Evolutionary conservation across 2,888 invertebrate genomes (phyloP).

Genomic region (Drosophila histrio): DNA sequence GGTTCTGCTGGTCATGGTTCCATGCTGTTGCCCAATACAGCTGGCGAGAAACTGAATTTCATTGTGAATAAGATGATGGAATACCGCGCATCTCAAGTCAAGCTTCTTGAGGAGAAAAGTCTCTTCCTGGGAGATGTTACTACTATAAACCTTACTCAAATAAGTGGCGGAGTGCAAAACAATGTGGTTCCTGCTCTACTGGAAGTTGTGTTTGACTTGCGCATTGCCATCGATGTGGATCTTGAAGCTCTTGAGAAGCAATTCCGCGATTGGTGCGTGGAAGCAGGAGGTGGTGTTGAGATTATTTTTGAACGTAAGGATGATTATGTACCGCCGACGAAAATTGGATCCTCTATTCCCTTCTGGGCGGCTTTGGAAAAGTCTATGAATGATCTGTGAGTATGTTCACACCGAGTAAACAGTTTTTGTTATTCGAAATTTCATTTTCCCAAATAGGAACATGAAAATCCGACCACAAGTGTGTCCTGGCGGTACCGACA

Average conservation of each 20-base stretch:
- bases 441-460: conserved; percentile 85
- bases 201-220: conserved; percentile 89
- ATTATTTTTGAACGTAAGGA: conserved; percentile 88
- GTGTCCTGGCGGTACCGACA: conserved; percentile 95
- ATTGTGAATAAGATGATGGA: conserved; percentile 90
- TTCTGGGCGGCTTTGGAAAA: conserved; percentile 90
- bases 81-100: conserved; percentile 85
- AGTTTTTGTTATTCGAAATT: fast-evolving
- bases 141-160: conserved; percentile 92
- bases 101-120: conserved; percentile 85
- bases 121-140: conserved; percentile 91
- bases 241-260: conserved; percentile 86
- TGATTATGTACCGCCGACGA: conserved; percentile 86
- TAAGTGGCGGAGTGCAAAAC: conserved; percentile 94
- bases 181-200: conserved; percentile 95
- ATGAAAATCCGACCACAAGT: conserved; percentile 88
- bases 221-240: conserved; percentile 86
- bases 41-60: conserved; percentile 91
- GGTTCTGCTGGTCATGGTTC: conserved; percentile 96
- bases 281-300: conserved; percentile 89
- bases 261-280: conserved; percentile 86
- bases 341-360: conserved; percentile 86
- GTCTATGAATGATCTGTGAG: conserved; percentile 86
- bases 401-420: conserved; percentile 16
- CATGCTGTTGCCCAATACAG: conserved; percentile 90